Base-by-base conservation (phyloP, 2,113 vertebrate genomes). In the Pteronura brasiliensis region DNA sequence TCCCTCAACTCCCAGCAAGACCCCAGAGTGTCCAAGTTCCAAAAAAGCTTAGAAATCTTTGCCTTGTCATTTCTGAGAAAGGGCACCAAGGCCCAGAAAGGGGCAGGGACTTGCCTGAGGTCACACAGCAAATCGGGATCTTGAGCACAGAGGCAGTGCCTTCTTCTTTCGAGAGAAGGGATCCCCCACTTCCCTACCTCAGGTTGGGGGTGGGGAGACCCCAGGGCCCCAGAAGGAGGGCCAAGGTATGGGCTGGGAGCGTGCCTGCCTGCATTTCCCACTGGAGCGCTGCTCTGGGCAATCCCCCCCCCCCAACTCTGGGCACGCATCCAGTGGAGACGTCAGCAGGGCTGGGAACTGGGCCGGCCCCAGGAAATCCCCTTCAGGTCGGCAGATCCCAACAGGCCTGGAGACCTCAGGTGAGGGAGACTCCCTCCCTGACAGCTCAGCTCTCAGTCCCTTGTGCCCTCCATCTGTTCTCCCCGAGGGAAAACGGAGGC, bases 361-460 rank as follows among this genome's bases (percentile, higher is more conserved):
- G 97, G 96, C 95, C 6, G 91, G 97, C 97, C 97, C 96, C 95
- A 98, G 97, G 97, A 98, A 98, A 98, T 98, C 97, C 98, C 98
- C 97, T 97, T 95, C n/a, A 86, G 97, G 85, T 77, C 8, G 55
- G 91, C 98, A 94, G 96, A 97, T 98, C 97, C 94, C 97, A 91
- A 97, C 98, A 98, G 94, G 97, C 90, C 97, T 57, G 88, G 67
- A 96, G 88, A 90, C 85, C 86, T 96, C 95, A 97, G 97, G 97
- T 96, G 49, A 6, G 11, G 49, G 36, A 82, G 31, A 23, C 77
- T 96, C 44, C 95, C 77, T 77, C 81, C 52, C 29, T 69, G 84
- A 83, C 7, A 79, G 85, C 67, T 47, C 36, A 7, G 44, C 80
- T 92, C 27, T 80, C 17, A 13, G 55, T 69, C 86, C 72, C 69